Evolutionary conservation across 2,113 vertebrate genomes (phyloP).

Genomic region (Cairina moschata): DNA sequence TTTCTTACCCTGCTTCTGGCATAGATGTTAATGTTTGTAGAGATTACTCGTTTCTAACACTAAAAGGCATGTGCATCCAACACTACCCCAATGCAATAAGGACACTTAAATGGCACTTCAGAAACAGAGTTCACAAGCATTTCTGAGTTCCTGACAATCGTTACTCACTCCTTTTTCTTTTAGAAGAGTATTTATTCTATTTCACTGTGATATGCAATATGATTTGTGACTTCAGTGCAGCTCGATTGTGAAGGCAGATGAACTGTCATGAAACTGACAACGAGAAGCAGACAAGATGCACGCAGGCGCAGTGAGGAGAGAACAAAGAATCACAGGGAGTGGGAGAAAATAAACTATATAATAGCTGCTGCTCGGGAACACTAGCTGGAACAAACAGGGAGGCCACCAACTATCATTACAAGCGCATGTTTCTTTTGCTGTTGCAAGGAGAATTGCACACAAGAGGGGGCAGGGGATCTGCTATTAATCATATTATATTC

Average conservation of each 20-base stretch:
- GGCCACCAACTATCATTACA: constrained; percentile 30
- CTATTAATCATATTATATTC: constrained; percentile 64
- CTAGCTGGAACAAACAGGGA: constrained; percentile 36
- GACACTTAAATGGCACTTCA: not conserved
- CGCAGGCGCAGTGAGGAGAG: not conserved
- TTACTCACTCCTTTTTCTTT: not conserved
- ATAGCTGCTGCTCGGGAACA: constrained; percentile 46
- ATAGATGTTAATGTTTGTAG: not conserved
- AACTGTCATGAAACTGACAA: not conserved
- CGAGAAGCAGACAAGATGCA: not conserved
- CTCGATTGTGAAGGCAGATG: not conserved
- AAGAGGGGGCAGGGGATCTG: constrained; percentile 36
- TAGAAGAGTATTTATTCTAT: not conserved
- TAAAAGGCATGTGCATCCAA: not conserved
- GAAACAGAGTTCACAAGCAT: not conserved
- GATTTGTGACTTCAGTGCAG: not conserved
- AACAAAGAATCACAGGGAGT: constrained; percentile 42
- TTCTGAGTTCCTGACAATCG: not conserved
- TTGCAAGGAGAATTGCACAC: constrained; percentile 31
- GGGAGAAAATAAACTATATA: constrained; percentile 9
- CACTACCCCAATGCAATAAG: not conserved
- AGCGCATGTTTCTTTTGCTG: constrained; percentile 46
- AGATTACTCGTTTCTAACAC: not conserved
- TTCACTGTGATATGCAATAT: not conserved
- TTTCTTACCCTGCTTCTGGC: not conserved